Evolutionary conservation across 2,888 invertebrate genomes (phyloP).

Genomic region (Tipula lateralis): DNA sequence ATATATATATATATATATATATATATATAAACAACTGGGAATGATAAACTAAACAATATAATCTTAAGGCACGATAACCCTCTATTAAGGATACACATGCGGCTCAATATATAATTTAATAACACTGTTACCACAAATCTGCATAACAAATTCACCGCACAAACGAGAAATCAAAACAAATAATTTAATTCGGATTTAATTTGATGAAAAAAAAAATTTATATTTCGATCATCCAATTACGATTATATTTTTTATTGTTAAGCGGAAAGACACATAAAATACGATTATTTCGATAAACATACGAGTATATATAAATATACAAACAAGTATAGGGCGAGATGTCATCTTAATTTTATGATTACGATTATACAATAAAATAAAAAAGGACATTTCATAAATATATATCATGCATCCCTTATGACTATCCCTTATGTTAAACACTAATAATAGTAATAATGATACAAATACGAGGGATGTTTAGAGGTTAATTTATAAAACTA

Average conservation of each 20-base stretch:
- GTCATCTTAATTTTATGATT: conserved; percentile 13
- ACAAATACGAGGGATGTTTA: conserved; percentile 9
- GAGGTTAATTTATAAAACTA: background rate
- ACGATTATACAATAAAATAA: background rate
- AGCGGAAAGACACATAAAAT: conserved; percentile 1
- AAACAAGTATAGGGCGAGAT: conserved; percentile 4
- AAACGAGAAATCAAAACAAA: conserved; percentile 1
- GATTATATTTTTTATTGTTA: background rate
- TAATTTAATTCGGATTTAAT: background rate
- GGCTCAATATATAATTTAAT: background rate
- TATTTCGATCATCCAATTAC: background rate
- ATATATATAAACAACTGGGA: background rate
- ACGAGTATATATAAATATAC: background rate
- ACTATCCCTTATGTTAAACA: background rate
- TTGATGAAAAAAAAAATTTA: background rate
- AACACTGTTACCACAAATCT: conserved; percentile 24
- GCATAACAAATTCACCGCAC: conserved; percentile 19
- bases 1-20: too few relatives aligned
- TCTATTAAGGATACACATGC: background rate
- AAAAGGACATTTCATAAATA: background rate
- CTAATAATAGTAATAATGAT: background rate
- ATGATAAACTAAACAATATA: background rate
- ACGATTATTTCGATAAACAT: background rate
- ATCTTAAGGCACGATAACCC: background rate
- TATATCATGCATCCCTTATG: conserved; percentile 1